Conservation (phyloP, 2,888 invertebrate genomes). For the Drosophila kokeensis region DNA sequence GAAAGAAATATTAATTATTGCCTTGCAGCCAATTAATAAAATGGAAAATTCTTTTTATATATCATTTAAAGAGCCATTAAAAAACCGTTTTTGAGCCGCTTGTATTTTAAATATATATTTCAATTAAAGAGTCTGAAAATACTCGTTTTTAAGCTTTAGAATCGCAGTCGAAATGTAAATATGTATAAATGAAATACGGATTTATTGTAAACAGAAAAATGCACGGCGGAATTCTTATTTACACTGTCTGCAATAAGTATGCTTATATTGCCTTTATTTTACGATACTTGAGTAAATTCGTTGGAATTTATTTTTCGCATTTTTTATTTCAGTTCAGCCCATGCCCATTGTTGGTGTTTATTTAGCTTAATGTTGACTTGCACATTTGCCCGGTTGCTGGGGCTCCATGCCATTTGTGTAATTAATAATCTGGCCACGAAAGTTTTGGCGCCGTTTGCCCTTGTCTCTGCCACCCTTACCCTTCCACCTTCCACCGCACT, state of each 20-base stretch:
- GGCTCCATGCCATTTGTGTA: conserved; percentile 64
- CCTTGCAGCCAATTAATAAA: background rate
- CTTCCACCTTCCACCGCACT: background rate
- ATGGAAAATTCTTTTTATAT: background rate
- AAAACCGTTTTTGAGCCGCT: conserved; percentile 3
- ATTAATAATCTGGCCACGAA: conserved; percentile 61
- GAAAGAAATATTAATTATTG: background rate
- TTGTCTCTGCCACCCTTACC: background rate
- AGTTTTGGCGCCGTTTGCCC: conserved; percentile 33
- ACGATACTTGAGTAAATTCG: background rate
- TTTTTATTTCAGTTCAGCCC: background rate
- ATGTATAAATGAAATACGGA: background rate
- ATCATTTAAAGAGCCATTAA: background rate
- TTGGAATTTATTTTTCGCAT: background rate
- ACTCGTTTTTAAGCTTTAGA: background rate
- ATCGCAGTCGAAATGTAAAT: background rate
- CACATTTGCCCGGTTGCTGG: conserved; percentile 47
- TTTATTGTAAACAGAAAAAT: background rate
- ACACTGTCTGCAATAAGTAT: conserved; percentile 3
- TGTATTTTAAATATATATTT: background rate
- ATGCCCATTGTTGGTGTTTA: conserved; percentile 19
- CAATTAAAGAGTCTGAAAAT: background rate
- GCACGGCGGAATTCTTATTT: background rate
- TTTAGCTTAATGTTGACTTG: conserved; percentile 54
- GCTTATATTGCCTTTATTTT: background rate